A percentile compares a stretch with the other conserved stretches of the same genome.
Conservation (phyloP, 37 sponge, comb jelly and placozoan genomes). For the Halisarca cf. caerulea region DNA sequence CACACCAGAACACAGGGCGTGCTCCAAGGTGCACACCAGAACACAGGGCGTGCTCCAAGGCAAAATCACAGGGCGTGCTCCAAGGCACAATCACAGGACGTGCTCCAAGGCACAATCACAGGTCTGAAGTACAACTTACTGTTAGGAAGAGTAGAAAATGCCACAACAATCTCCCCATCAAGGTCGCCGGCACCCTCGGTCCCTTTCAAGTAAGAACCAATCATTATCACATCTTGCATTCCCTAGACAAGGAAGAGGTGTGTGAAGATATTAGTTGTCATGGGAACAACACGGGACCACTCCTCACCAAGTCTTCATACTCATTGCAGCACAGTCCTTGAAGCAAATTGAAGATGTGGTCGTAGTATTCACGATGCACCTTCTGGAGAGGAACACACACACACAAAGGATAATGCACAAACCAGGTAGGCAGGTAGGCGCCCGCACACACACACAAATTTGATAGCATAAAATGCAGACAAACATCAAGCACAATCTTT, state of each 20-base stretch:
- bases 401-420: neutral
- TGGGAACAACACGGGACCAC: neutral
- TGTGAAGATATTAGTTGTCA: neutral
- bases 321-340: neutral
- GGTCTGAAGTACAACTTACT: slow-evolving; percentile 46
- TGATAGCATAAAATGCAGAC: no score
- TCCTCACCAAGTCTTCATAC: neutral
- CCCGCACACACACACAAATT: neutral
- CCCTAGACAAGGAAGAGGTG: neutral
- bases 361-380: neutral
- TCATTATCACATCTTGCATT: slow-evolving; percentile 17
- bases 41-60: no score
- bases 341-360: neutral
- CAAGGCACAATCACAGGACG: no score
- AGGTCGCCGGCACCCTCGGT: slow-evolving; percentile 68
- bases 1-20: no score
- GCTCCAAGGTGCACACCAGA: no score
- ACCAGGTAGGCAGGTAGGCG: neutral
- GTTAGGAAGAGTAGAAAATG: slow-evolving; percentile 71
- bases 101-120: no score
- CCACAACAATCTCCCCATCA: slow-evolving; percentile 75
- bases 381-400: neutral
- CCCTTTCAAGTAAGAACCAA: slow-evolving; percentile 85
- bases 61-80: no score
- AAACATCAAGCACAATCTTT: no score